phyloP scores from a whole-genome alignment of 2,888 invertebrate species.

The Tachina grossa region DNA sequence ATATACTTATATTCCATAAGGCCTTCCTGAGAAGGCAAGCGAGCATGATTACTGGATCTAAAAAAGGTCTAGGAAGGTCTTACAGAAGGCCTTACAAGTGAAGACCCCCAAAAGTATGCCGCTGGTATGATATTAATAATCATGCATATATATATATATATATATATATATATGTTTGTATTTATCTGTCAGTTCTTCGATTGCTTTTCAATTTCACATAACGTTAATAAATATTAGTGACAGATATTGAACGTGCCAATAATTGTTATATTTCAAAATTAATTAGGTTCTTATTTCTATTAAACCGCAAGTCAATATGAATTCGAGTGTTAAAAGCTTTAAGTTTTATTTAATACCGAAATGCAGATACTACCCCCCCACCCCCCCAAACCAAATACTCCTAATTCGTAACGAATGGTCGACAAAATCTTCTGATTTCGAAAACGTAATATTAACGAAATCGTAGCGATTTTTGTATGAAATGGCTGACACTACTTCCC shows the following conservation, averaged over 20 bases:
- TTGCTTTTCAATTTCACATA: conserved; percentile 58
- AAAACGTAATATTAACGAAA: too few species aligned
- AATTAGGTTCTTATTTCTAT: neutral
- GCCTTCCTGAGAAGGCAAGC: too few species aligned
- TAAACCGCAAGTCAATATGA: too few species aligned
- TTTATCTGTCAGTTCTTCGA: conserved; percentile 1
- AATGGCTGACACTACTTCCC: too few species aligned
- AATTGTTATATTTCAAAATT: conserved; percentile 61
- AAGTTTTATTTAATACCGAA: conserved; percentile 48
- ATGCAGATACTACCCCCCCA: neutral
- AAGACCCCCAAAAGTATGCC: neutral
- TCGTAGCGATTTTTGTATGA: too few species aligned
- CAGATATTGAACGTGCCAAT: conserved; percentile 60
- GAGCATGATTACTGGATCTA: too few species aligned
- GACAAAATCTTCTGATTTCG: too few species aligned
- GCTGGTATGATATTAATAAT: neutral
- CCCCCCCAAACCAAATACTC: neutral
- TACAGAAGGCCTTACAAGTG: too few species aligned
- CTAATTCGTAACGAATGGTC: too few species aligned
- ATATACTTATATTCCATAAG: too few species aligned
- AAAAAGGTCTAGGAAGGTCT: too few species aligned
- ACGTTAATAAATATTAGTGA: conserved; percentile 61
- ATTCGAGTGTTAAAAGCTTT: neutral
- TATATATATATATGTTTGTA: neutral
- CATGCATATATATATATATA: neutral